Conservation (phyloP, 2,113 vertebrate genomes). For the Larimichthys polyactis region DNA sequence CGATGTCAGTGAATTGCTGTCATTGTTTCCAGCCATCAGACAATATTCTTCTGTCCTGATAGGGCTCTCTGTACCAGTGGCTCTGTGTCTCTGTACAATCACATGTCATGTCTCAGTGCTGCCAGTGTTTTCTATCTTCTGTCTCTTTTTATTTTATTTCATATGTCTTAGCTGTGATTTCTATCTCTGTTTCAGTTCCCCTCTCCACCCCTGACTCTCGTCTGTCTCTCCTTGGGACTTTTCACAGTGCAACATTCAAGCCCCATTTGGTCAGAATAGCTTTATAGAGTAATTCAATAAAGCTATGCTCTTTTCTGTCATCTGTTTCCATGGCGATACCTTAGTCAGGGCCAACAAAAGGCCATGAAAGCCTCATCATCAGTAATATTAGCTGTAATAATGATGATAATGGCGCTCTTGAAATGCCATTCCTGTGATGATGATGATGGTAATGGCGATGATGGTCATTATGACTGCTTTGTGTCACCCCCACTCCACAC, state of each 20-base stretch:
- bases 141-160: slow-evolving; percentile 28
- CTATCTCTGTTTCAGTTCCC: not conserved
- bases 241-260: slow-evolving; percentile 65
- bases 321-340: slow-evolving; percentile 82
- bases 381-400: slow-evolving; percentile 83
- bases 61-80: slow-evolving; percentile 48
- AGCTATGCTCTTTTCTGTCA: slow-evolving; percentile 73
- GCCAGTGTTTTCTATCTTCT: slow-evolving; percentile 35
- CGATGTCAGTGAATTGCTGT: slow-evolving; percentile 55
- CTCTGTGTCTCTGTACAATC: slow-evolving; percentile 47
- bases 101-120: slow-evolving; percentile 48
- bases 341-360: slow-evolving; percentile 74
- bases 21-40: slow-evolving; percentile 61
- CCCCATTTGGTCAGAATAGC: slow-evolving; percentile 79
- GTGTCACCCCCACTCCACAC: slow-evolving; percentile 43
- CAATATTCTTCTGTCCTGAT: slow-evolving; percentile 61
- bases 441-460: slow-evolving; percentile 70
- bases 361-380: slow-evolving; percentile 75
- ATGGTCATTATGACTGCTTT: slow-evolving; percentile 70
- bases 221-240: slow-evolving; percentile 49
- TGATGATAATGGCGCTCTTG: slow-evolving; percentile 78
- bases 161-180: slow-evolving; percentile 25
- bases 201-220: slow-evolving; percentile 22
- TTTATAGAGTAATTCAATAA: slow-evolving; percentile 79
- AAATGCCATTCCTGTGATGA: slow-evolving; percentile 77